Evolutionary conservation across 2,888 invertebrate species (phyloP), one percentile per base, ranked within the genome.

Genomic region (Cyclophora albipunctata): DNA sequence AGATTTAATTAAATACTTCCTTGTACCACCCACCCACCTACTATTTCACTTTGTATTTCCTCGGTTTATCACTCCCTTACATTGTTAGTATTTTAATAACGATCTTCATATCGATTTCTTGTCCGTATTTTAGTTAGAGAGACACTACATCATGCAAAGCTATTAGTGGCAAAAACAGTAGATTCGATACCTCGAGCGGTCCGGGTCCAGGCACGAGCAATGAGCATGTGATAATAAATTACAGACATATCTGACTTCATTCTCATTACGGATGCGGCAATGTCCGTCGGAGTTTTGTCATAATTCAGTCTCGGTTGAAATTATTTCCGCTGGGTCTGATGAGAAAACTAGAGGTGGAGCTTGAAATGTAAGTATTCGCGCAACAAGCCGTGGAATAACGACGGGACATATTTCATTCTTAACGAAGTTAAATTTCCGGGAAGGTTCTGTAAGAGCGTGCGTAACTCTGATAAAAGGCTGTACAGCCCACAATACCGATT

Each of bases 251-350:
- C 85, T 84, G 83, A 83, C 82, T 80, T 81, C 77, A 81, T 84
- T 85, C 84, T 86, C 85, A 86, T 85, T 87, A 84, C 83, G 86
- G 85, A 85, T 87, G 84, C 85, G 82, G 85, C 86, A 81, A 83
- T 86, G 85, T 86, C 87, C 86, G 84, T 71, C 73, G 74, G 87
- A 87, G 88, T 88, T 87, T 88, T 84, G 86, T 87, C 86, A 87
- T 88, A 88, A 88, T 84, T 88, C 86, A 87, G 85, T 81, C 86
- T 83, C 84, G 84, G 85, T 84, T 84, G 79, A 85, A 87, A 87
- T 86, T 88, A 87, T 86, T 88, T 88, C 86, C 86, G 83, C 80
- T 82, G 76, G 78, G 74, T 78, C 83, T 86, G 87, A 86, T 87
- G 88, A 86, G 87, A 84, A 84, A 87, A 86, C 87, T 87, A 85